Conservation (phyloP, 2,888 invertebrate species). For the Drosophila austrosaltans region DNA sequence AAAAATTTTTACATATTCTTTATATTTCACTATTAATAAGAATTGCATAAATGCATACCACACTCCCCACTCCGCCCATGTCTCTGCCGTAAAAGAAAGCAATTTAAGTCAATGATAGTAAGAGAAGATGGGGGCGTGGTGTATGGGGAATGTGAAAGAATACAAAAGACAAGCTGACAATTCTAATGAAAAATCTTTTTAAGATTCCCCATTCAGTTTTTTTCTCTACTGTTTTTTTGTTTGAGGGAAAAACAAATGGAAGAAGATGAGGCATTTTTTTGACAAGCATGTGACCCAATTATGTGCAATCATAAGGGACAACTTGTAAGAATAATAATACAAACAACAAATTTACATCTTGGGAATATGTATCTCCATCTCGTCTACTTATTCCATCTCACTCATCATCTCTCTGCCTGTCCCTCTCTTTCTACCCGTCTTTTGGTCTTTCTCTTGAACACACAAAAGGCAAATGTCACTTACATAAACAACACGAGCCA, state of each 20-base stretch:
- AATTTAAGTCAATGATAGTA: conserved; percentile 55
- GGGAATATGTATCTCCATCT: conserved; percentile 35
- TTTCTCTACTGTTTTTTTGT: neutral
- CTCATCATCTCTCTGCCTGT: neutral
- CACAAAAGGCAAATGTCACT: conserved; percentile 68
- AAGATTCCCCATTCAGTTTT: conserved; percentile 9
- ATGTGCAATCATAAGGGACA: conserved; percentile 67
- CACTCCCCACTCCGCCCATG: neutral
- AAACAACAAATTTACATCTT: conserved; percentile 62
- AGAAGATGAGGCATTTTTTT: conserved; percentile 57
- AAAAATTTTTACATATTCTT: too few species aligned
- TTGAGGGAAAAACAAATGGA: neutral
- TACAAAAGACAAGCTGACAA: conserved; percentile 62
- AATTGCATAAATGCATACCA: too few species aligned
- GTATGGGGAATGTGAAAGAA: neutral
- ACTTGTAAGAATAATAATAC: conserved; percentile 55
- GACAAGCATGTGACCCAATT: conserved; percentile 79
- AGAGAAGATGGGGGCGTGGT: neutral
- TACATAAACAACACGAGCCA: conserved; percentile 69
- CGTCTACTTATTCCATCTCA: neutral
- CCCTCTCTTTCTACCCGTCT: neutral
- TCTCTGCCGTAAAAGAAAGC: conserved; percentile 52
- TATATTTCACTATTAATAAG: too few species aligned
- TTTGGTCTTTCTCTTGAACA: conserved; percentile 30
- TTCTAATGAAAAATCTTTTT: conserved; percentile 73